Evolutionary conservation across 2,888 invertebrate species (phyloP).

Genomic region (Drosophila phalerata): DNA sequence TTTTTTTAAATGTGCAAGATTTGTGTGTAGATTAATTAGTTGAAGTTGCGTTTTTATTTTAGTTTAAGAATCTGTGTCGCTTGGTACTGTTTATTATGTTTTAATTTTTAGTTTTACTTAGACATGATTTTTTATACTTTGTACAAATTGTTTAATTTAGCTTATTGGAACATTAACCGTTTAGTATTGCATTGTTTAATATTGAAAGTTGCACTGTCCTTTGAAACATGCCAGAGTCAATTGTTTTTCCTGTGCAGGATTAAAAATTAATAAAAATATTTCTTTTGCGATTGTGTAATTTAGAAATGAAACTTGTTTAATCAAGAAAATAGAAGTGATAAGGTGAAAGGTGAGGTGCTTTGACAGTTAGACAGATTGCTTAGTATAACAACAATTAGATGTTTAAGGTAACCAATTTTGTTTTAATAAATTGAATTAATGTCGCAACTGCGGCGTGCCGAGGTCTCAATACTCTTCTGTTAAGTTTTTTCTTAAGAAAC

Average conservation of each 20-base stretch:
- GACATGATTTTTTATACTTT: slow-evolving; percentile 34
- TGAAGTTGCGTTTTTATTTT: slow-evolving; percentile 26
- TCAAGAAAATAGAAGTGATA: background rate
- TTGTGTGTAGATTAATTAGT: slow-evolving; percentile 33
- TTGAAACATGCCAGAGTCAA: slow-evolving; percentile 17
- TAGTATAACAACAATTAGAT: slow-evolving; percentile 14
- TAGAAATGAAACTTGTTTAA: background rate
- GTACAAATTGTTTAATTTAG: slow-evolving; percentile 57
- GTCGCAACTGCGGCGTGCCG: background rate
- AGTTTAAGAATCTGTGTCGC: slow-evolving; percentile 25
- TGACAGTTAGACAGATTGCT: slow-evolving; percentile 14
- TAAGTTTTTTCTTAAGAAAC: background rate
- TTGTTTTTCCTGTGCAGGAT: slow-evolving; percentile 12
- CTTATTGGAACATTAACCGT: slow-evolving; percentile 75
- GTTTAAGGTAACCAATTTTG: background rate
- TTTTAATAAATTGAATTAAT: background rate
- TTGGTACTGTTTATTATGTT: slow-evolving; percentile 26
- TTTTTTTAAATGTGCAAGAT: slow-evolving; percentile 34
- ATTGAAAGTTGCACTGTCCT: slow-evolving; percentile 17
- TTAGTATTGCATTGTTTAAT: slow-evolving; percentile 52
- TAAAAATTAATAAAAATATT: background rate
- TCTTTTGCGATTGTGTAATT: slow-evolving; percentile 1
- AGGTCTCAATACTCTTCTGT: background rate
- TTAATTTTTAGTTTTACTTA: slow-evolving; percentile 18
- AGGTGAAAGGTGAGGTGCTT: slow-evolving; percentile 18